Evolutionary conservation across 2,113 vertebrate genomes (phyloP).

Genomic region (Eublepharis macularius): DNA sequence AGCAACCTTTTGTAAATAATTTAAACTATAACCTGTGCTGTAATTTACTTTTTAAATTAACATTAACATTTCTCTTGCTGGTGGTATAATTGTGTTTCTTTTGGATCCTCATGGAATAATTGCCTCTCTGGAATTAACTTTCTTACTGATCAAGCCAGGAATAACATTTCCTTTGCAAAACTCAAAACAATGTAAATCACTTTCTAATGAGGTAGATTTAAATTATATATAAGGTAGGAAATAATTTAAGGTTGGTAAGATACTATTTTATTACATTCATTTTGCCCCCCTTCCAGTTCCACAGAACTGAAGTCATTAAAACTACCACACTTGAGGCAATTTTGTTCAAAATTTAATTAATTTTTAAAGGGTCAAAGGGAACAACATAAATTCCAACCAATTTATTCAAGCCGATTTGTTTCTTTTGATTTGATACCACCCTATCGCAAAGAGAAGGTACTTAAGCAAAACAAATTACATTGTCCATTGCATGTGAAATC

Average conservation of each 20-base stretch:
- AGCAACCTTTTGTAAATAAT: neutral
- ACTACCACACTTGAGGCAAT: neutral
- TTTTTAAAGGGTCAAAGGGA: conserved; percentile 1
- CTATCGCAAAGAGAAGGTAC: neutral
- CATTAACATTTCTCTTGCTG: neutral
- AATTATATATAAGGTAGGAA: neutral
- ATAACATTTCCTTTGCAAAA: neutral
- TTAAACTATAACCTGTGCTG: neutral
- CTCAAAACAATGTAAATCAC: neutral
- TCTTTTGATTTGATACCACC: neutral
- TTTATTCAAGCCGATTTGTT: neutral
- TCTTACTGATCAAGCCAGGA: neutral
- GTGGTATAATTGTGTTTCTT: neutral
- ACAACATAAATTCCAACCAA: neutral
- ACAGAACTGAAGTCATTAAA: neutral
- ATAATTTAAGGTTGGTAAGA: neutral
- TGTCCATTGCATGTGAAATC: neutral
- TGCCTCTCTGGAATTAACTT: neutral
- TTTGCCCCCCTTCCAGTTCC: neutral
- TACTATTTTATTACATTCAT: neutral
- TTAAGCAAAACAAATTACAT: neutral
- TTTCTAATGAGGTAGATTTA: neutral
- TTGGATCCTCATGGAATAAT: neutral
- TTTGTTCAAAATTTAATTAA: neutral
- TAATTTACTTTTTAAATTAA: neutral